These are phyloP conservation scores for Ctenopoma multispine DNA, from an alignment of 2,797 vertebrate genomes.

Conservation along the genomic window DNA sequence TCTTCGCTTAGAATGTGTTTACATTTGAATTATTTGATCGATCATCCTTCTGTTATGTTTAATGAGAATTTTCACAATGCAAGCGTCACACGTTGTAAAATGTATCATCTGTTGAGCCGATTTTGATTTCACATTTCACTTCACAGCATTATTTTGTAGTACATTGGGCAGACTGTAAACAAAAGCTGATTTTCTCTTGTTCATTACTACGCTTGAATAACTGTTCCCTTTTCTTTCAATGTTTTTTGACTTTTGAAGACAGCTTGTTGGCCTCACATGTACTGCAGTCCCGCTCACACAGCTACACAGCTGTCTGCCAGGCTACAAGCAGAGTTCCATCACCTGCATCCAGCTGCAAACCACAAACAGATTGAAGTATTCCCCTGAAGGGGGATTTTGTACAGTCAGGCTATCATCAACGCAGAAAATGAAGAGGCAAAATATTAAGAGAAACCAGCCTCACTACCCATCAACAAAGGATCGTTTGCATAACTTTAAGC, in stretches of 20 bases:
- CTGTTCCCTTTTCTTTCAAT: conserved; percentile 1
- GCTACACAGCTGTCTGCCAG: conserved; percentile 71
- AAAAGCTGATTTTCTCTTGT: conserved; percentile 29
- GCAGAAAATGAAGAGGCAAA: conserved; percentile 50
- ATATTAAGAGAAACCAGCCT: conserved; percentile 30
- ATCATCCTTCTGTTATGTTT: conserved; percentile 17
- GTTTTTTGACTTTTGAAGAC: conserved; percentile 30
- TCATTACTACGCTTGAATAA: conserved; percentile 19
- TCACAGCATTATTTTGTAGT: background rate
- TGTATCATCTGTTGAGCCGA: conserved; percentile 5
- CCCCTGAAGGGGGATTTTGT: conserved; percentile 54
- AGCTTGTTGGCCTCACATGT: conserved; percentile 48
- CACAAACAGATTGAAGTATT: conserved; percentile 69
- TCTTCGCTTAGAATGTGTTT: conserved; percentile 54
- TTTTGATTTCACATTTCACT: conserved; percentile 17
- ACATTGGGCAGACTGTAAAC: conserved; percentile 19
- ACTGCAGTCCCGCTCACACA: conserved; percentile 57
- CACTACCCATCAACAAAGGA: conserved; percentile 43
- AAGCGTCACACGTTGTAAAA: background rate
- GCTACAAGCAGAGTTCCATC: conserved; percentile 62
- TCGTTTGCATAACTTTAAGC: conserved; percentile 27
- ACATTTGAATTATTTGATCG: conserved; percentile 40
- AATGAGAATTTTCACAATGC: conserved; percentile 9
- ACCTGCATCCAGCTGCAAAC: conserved; percentile 74
- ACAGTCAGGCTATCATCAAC: conserved; percentile 46